Base-by-base conservation (phyloP, 1,140 invertebrate species). In the Phenacoccus solenopsis region DNA sequence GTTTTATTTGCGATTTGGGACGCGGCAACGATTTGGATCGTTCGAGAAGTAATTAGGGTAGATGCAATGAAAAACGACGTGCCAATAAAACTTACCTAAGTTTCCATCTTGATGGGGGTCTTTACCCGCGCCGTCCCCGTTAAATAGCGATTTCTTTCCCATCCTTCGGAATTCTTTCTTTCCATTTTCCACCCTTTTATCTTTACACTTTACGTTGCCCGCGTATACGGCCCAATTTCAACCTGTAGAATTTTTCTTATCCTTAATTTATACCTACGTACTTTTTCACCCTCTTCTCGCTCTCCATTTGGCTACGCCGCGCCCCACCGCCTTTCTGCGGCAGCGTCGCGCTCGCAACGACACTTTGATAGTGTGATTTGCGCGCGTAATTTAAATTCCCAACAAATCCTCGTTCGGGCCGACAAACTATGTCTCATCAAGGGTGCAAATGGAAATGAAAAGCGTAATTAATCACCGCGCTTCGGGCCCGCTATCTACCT, bases 1-100 rank as follows among this genome's bases (percentile, higher is more conserved):
- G 59, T 64, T 64, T 64, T 64, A 64, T 64, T 64, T 64, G 59
- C 59, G 59, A 64, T 64, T 64, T 64, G 59, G 59, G 59, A 64
- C 59, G 59, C 59, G 21, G 22, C 59, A 64, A 64, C 59, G 59
- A 64, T 64, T 64, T 64, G 59, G 59, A 64, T 64, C 59, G 59
- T 64, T 64, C 59, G 59, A 64, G 20, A 64, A 27, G 59, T 64
- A 64, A 64, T 64, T 64, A 64, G 59, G 59, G 59, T 24, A 64
- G 59, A 64, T 64, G 25, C 59, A 64, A 64, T 64, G 59, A 64
- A 64, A 64, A 64, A 64, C 59, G 59, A 27, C 59, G 59, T 64
- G 59, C 59, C 25, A 64, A 64, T 64, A 64, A 64, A 64, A 64
- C 59, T 64, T 64, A 64, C 59, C 59, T 64, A 64, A 64, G 59